Evolutionary conservation across 2,797 vertebrate species (phyloP), one percentile per base, ranked within the genome.

Genomic region (Apogon hyalosoma): DNA sequence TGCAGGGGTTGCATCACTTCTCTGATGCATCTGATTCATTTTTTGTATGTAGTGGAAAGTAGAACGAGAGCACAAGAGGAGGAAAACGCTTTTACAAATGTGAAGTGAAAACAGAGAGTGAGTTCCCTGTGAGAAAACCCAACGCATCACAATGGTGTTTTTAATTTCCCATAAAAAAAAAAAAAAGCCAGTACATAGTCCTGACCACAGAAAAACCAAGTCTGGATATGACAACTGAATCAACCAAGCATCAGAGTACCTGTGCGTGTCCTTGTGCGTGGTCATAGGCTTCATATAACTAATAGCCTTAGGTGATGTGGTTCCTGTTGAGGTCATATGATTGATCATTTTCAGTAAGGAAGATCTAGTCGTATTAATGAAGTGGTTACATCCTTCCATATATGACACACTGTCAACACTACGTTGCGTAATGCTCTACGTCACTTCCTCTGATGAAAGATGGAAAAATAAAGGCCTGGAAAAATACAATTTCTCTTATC

Each of bases 101-200:
- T 75, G 67, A 80, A 84, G 64, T 80, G 74, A 79, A 79, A 82
- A 41, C 11, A 39, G 7, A 33, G 58, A 9, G 28, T 42, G 43
- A 81, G 41, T 84, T 88, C 77, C 80, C 63, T 51, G 18, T 54
- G 42, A 63, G 58, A 87, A 86, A 77, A 7, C 53, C 81, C 79
- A 65, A 28, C 13, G 2, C 45, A 69, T 53, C 28, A 60, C 1
- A 0, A 18, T 15, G 28, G 11, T 69, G 19, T 11, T 40, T 55
- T 28, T 33, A 47, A 47, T 71, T 46, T 36, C 62, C 28, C 21
- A 24, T 2, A 24, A 24, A 24, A 24, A 24, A 2, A 24, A 24
- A 36, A 53, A 71, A 69, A 73, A 11, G 53, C 36, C 59, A 21
- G 0, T 14, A 74, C 13, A 28, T 54, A 62, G 42, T 62, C 28